A percentile compares a stretch with the other conserved stretches of the same genome.
Evolutionary conservation across 2,888 invertebrate genomes (phyloP).

Genomic region (Agonopterix alstromeriana): DNA sequence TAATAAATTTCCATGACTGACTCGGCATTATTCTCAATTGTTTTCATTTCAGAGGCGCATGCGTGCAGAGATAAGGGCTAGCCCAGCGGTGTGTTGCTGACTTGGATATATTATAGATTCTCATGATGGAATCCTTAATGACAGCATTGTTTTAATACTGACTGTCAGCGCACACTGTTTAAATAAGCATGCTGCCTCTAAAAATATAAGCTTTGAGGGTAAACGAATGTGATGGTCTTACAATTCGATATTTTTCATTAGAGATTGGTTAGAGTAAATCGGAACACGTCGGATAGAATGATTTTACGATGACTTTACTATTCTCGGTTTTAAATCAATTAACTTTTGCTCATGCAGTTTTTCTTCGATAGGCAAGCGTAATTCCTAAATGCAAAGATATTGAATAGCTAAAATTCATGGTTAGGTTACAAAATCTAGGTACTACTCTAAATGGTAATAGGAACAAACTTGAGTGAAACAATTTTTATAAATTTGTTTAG

Average conservation of each 20-base stretch:
- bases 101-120: constrained; percentile 29
- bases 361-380: too few relatives aligned
- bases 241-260: background rate
- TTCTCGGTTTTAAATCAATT: too few relatives aligned
- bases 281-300: too few relatives aligned
- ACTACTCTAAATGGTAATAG: too few relatives aligned
- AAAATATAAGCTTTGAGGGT: constrained; percentile 16
- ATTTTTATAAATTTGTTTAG: too few relatives aligned
- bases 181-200: constrained; percentile 72
- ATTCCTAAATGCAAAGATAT: too few relatives aligned
- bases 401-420: too few relatives aligned
- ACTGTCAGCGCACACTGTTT: constrained; percentile 72
- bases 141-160: constrained; percentile 24
- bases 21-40: constrained; percentile 72
- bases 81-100: constrained; percentile 71
- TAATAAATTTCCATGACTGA: constrained; percentile 73
- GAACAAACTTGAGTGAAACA: too few relatives aligned
- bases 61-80: constrained; percentile 72
- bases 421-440: too few relatives aligned
- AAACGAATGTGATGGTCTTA: constrained; percentile 9
- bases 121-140: constrained; percentile 35
- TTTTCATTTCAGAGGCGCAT: constrained; percentile 77
- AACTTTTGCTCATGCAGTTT: too few relatives aligned
- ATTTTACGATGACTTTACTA: too few relatives aligned
- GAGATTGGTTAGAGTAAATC: too few relatives aligned